Evolutionary conservation across 2,797 vertebrate genomes (phyloP), one percentile per base, ranked within the genome.

Genomic region (Lepidocolaptes lacrymiger): DNA sequence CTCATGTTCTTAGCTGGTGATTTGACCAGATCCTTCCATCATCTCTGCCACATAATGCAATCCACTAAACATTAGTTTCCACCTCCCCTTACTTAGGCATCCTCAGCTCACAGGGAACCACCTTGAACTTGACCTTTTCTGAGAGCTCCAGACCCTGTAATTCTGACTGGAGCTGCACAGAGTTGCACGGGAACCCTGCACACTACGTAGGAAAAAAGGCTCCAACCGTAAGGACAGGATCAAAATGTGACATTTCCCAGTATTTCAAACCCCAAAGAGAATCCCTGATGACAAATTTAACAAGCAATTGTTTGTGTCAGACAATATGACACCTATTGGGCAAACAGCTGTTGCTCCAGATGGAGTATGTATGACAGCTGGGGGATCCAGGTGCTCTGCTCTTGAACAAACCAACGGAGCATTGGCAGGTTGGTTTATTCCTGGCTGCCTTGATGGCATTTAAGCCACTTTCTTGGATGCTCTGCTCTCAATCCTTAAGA

Each of bases 331-430:
- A 94, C 19, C 75, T 77, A 58, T 34, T 66, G 85, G 94, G 80
- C 83, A 72, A 93, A 49, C 88, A 91, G 82, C 87, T 95, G 87
- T 86, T 93, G 69, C 36, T 82, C n/a, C 92, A 94, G 92, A 85
- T 89, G 91, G 89, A 88, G 30, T 52, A 37, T 54, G 32, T 62
- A 3, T 68, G 83, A 64, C 79, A 91, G 77, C 78, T 85, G 77
- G 34, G 63, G 52, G 37, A 51, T 80, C 82, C 92, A 91, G 95
- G 92, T 95, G 85, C 92, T 67, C 41, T 0, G 2, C 54, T 77
- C 48, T 92, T 85, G 89, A 95, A 85, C 68, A 85, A 72, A 68
- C 43, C 71, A 86, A 24, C 19, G 54, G 32, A 86, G 27, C 54
- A 34, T 7, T 85, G 79, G 52, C 68, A 44, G 49, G 16, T 52